Percentiles rank a stretch among this genome's conserved stretches.
Evolutionary conservation across 2,888 invertebrate genomes (phyloP).

Genomic region (Linnaemya tessellans): DNA sequence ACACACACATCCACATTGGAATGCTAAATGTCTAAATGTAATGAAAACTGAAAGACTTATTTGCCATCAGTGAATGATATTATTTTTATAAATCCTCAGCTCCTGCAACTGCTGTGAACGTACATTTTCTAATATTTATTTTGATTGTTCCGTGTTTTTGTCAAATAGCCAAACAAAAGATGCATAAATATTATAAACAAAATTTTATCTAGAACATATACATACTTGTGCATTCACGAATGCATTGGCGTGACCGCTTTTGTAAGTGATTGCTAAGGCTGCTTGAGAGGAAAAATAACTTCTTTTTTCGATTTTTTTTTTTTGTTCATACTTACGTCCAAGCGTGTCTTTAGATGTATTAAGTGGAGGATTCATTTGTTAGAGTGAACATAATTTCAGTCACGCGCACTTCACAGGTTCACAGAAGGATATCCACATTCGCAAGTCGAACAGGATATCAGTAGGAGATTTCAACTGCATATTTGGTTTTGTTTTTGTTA

Average conservation of each 20-base stretch:
- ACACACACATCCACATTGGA: too few species aligned
- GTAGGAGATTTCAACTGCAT: slow-evolving; percentile 63
- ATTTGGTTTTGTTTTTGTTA: background rate
- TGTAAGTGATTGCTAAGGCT: background rate
- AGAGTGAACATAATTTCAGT: background rate
- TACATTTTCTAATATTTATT: slow-evolving; percentile 17
- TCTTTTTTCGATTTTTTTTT: background rate
- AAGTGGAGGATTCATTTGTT: background rate
- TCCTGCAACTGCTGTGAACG: background rate
- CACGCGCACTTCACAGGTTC: slow-evolving; percentile 14
- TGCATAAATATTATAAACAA: slow-evolving; percentile 36
- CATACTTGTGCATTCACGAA: background rate
- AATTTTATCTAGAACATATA: slow-evolving; percentile 3
- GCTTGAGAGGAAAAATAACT: background rate
- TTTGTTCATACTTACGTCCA: too few species aligned
- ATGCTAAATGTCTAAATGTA: too few species aligned
- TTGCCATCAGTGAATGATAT: background rate
- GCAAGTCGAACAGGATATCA: slow-evolving; percentile 51
- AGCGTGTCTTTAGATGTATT: too few species aligned
- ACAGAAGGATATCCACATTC: background rate
- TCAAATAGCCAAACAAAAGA: slow-evolving; percentile 59
- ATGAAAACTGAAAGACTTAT: too few species aligned
- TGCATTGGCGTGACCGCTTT: background rate
- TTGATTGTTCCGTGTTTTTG: slow-evolving; percentile 46
- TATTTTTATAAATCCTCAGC: background rate